A percentile compares a stretch with the other conserved stretches of the same genome.
Conservation (phyloP, 2,888 invertebrate genomes). For the Tanytarsus gracilentus region DNA sequence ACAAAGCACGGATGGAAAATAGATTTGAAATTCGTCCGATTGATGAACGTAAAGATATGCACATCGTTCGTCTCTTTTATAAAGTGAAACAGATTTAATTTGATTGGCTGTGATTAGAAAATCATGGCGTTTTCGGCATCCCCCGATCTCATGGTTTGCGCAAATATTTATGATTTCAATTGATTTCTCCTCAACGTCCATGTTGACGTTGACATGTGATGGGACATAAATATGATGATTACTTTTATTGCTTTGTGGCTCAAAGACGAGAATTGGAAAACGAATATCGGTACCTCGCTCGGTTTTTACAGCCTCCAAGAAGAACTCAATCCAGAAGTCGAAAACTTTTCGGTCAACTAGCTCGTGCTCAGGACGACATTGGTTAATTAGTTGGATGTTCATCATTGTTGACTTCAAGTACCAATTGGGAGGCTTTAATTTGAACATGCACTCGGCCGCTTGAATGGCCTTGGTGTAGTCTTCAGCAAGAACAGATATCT, state of each 20-base stretch:
- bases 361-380: constrained; percentile 70
- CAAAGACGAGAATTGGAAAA: constrained; percentile 70
- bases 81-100: constrained; percentile 58
- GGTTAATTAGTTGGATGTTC: constrained; percentile 87
- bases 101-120: constrained; percentile 84
- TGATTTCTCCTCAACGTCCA: constrained; percentile 87
- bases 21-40: constrained; percentile 98
- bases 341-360: constrained; percentile 78
- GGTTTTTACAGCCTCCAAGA: constrained; percentile 83
- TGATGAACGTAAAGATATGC: constrained; percentile 95
- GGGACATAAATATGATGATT: constrained; percentile 65
- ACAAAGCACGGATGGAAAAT: constrained; percentile 82
- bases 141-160: constrained; percentile 62
- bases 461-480: constrained; percentile 95
- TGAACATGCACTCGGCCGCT: constrained; percentile 92
- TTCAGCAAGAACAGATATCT: constrained; percentile 93
- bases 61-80: constrained; percentile 92
- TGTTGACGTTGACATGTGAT: constrained; percentile 89
- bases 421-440: constrained; percentile 83
- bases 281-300: constrained; percentile 73
- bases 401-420: constrained; percentile 95
- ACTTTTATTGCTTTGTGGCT: constrained; percentile 62
- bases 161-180: constrained; percentile 83
- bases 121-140: constrained; percentile 78
- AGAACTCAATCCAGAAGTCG: constrained; percentile 98